A percentile compares a stretch with the other conserved stretches of the same genome.
Evolutionary conservation across 2,797 vertebrate species (phyloP).

Genomic region (Coregonus ussuriensis): DNA sequence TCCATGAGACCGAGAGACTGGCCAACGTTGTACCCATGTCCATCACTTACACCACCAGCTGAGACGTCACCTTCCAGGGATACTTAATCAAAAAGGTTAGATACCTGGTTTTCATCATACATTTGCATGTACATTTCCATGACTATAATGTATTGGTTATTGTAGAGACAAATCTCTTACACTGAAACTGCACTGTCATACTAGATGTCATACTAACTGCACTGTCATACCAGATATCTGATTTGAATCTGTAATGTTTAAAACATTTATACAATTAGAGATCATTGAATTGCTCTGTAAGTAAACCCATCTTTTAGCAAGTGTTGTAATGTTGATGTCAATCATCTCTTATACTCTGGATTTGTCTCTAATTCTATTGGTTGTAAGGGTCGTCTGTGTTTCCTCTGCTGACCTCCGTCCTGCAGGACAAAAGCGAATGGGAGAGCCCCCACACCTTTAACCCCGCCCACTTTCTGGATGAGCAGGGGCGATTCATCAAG

Average conservation of each 20-base stretch:
- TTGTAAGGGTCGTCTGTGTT: slow-evolving; percentile 63
- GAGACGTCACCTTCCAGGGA: slow-evolving; percentile 61
- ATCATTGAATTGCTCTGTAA: background rate
- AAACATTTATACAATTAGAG: background rate
- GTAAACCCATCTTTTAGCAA: background rate
- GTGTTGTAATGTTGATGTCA: background rate
- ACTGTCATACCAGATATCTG: no score
- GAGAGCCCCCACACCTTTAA: slow-evolving; percentile 66
- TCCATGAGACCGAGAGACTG: slow-evolving; percentile 63
- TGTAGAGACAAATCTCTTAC: no score
- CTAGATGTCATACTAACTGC: no score
- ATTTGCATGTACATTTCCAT: no score
- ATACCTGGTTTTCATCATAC: background rate
- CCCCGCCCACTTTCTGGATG: slow-evolving; percentile 69
- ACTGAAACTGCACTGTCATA: background rate
- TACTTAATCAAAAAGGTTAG: slow-evolving; percentile 66
- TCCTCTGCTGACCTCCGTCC: slow-evolving; percentile 65
- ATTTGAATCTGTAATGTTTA: background rate
- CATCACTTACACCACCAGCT: slow-evolving; percentile 34
- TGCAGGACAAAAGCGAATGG: slow-evolving; percentile 68
- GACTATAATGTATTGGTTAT: no score
- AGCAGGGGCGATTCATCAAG: slow-evolving; percentile 37
- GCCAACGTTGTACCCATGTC: slow-evolving; percentile 36
- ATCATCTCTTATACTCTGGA: background rate
- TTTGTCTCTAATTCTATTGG: background rate